phyloP scores from a whole-genome alignment of 2,797 vertebrate genomes.

The Enteromius viviparus region DNA sequence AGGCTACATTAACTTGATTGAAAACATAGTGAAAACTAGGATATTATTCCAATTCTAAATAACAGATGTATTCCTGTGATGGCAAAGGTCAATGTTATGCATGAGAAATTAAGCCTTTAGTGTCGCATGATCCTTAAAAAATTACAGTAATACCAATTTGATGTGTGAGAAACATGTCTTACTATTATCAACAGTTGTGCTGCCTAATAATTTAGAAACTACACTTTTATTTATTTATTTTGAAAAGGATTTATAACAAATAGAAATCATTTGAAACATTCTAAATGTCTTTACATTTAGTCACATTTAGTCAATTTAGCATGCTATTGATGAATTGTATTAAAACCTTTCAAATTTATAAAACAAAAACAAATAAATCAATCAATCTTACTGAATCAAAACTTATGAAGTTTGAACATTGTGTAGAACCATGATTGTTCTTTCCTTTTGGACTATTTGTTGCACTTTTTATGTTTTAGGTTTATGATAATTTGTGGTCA shows the following conservation, averaged over 20 bases:
- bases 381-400: not conserved
- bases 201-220: not conserved
- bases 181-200: not conserved
- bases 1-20: not conserved
- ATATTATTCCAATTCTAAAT: not conserved
- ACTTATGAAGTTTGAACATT: not conserved
- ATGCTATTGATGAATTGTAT: not conserved
- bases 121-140: not conserved
- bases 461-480: not conserved
- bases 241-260: not conserved
- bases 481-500: not conserved
- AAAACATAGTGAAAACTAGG: not conserved
- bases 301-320: not conserved
- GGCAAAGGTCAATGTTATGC: not conserved
- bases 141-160: not conserved
- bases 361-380: not conserved
- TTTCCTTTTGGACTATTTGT: not conserved
- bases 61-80: not conserved
- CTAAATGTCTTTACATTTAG: not conserved
- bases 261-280: not conserved
- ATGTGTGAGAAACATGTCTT: not conserved
- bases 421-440: not conserved
- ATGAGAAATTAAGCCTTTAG: too few species aligned
- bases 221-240: not conserved
- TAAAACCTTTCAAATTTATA: not conserved